Conservation (phyloP, 1,140 invertebrate species). For the Neodiprion virginianus region DNA sequence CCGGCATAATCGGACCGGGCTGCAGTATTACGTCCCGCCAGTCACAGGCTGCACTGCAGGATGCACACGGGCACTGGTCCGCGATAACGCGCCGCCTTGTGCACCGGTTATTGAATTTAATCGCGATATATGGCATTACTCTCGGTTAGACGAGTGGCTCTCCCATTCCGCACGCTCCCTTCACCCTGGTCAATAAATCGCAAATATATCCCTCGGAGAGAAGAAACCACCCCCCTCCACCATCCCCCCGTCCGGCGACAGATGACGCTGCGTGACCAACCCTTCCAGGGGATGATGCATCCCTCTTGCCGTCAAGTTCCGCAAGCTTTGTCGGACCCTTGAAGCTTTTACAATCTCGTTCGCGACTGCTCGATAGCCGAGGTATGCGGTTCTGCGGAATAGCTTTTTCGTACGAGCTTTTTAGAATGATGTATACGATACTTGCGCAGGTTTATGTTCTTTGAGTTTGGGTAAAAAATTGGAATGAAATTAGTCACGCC, state of each 20-base stretch:
- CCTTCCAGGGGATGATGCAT: background rate
- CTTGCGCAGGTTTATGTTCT: too few relatives aligned
- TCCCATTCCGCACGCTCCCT: background rate
- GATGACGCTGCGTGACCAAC: background rate
- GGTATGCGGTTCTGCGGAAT: too few relatives aligned
- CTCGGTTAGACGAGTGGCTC: background rate
- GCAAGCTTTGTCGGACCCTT: too few relatives aligned
- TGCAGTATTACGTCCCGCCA: background rate
- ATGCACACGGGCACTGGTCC: background rate
- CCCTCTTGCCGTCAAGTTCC: too few relatives aligned
- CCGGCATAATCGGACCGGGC: conserved; percentile 1
- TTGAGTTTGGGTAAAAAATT: too few relatives aligned
- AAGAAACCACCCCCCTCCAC: background rate
- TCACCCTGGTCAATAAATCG: background rate
- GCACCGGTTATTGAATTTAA: conserved; percentile 3
- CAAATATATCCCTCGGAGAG: background rate
- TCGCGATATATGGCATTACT: background rate
- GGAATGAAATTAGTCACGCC: too few relatives aligned
- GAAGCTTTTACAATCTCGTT: too few relatives aligned
- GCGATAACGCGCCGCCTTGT: background rate
- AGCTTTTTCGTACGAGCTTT: too few relatives aligned
- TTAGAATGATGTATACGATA: too few relatives aligned
- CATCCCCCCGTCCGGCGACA: background rate
- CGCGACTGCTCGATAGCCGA: too few relatives aligned
- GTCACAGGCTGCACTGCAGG: too few relatives aligned